These are phyloP conservation scores for Isichthys henryi DNA, from an alignment of 2,113 vertebrate genomes.

Conservation along the genomic window DNA sequence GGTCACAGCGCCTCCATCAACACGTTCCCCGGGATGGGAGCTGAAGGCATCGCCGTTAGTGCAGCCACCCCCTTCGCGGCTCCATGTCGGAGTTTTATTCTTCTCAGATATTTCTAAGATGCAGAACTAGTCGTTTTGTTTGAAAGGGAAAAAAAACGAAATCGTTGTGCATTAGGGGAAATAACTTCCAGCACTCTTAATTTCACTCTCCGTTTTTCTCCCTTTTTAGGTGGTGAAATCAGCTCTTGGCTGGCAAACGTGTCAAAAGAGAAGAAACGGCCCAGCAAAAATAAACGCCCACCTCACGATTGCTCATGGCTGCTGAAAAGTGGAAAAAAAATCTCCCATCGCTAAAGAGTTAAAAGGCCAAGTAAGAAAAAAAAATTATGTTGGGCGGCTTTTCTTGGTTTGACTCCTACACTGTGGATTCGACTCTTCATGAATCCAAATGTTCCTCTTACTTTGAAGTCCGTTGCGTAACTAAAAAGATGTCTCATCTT, in stretches of 20 bases:
- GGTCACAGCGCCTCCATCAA: neutral
- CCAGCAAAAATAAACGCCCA: conserved; percentile 18
- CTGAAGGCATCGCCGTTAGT: neutral
- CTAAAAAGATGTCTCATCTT: neutral
- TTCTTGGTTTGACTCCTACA: conserved; percentile 16
- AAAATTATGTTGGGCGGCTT: conserved; percentile 13
- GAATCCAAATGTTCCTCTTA: conserved; percentile 16
- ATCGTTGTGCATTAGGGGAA: neutral
- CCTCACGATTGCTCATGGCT: conserved; percentile 17
- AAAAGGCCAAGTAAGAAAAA: conserved; percentile 21
- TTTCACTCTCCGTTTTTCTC: neutral
- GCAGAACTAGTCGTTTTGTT: neutral
- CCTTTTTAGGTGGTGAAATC: neutral
- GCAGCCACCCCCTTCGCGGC: neutral
- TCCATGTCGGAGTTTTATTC: neutral
- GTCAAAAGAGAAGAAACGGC: conserved; percentile 12
- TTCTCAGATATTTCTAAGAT: neutral
- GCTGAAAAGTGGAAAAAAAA: conserved; percentile 14
- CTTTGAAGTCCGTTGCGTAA: conserved; percentile 21
- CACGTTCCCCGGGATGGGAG: neutral
- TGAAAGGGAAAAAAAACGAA: neutral
- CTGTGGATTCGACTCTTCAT: conserved; percentile 11
- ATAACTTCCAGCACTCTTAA: neutral
- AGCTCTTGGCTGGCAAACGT: conserved; percentile 11
- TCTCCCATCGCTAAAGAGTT: conserved; percentile 23